Evolutionary conservation across 2,888 invertebrate species (phyloP).

Genomic region (Mimachlamys varia): DNA sequence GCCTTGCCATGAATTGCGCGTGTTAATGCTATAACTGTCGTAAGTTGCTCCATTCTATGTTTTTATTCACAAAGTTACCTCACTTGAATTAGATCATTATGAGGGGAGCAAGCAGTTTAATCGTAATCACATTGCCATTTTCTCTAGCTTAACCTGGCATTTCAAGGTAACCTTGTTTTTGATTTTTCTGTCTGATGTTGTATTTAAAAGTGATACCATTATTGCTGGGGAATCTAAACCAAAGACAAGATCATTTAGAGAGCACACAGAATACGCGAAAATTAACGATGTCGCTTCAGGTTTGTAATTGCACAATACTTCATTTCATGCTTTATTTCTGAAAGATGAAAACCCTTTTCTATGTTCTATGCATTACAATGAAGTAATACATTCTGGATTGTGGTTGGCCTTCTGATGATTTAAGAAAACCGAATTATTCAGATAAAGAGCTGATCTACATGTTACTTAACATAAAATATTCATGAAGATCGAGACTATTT

Average conservation of each 20-base stretch:
- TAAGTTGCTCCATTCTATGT: background rate
- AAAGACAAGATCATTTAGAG: background rate
- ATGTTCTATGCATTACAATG: too few species aligned
- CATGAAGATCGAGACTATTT: too few species aligned
- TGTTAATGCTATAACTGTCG: conserved; percentile 10
- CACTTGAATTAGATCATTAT: conserved; percentile 7
- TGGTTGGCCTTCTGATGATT: too few species aligned
- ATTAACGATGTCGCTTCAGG: too few species aligned
- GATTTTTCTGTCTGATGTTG: background rate
- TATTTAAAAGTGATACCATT: background rate
- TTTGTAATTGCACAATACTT: too few species aligned
- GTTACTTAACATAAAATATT: too few species aligned
- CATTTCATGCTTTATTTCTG: too few species aligned
- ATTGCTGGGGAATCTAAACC: background rate
- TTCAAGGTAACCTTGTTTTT: background rate
- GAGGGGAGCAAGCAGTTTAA: background rate
- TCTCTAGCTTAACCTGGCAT: background rate
- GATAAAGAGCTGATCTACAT: too few species aligned
- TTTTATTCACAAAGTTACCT: background rate
- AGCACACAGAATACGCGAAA: too few species aligned
- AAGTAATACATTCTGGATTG: too few species aligned
- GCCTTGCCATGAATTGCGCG: background rate
- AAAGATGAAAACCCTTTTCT: too few species aligned
- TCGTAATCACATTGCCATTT: background rate
- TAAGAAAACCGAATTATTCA: too few species aligned